Evolutionary conservation across 2,797 vertebrate genomes (phyloP).

Genomic region (Phalloptychus januarius): DNA sequence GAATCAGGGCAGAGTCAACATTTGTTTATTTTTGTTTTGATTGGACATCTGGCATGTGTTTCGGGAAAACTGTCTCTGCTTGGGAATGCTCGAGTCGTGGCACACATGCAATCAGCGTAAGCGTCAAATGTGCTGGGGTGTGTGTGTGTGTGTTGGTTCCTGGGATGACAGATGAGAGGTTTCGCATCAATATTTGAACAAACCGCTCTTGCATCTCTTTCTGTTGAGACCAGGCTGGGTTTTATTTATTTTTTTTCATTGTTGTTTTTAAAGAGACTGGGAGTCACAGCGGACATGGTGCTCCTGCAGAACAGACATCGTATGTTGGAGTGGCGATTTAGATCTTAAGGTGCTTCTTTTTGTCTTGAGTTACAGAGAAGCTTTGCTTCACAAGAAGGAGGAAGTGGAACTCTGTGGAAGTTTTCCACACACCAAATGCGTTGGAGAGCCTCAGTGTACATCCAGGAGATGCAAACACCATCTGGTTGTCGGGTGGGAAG

Average conservation of each 20-base stretch:
- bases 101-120: conserved; percentile 13
- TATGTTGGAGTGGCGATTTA: conserved; percentile 44
- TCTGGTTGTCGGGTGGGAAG: conserved; percentile 26
- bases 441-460: conserved; percentile 1
- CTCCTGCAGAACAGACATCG: conserved; percentile 53
- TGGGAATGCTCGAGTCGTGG: conserved; percentile 24
- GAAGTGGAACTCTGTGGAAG: neutral
- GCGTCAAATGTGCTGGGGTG: conserved; percentile 6
- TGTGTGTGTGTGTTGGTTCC: conserved; percentile 39
- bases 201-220: conserved; percentile 65
- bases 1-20: conserved; percentile 39
- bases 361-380: conserved; percentile 48
- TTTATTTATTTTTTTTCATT: neutral
- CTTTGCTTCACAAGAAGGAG: conserved; percentile 34
- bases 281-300: conserved; percentile 41
- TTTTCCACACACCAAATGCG: neutral
- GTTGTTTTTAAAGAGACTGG: conserved; percentile 47
- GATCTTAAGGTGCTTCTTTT: conserved; percentile 39
- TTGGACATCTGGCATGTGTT: conserved; percentile 50
- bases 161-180: conserved; percentile 70
- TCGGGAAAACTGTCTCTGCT: conserved; percentile 24
- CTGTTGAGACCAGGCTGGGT: conserved; percentile 49
- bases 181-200: conserved; percentile 79
- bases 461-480: conserved; percentile 23
- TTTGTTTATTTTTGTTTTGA: conserved; percentile 40